A percentile compares a stretch with the other conserved stretches of the same genome.
Evolutionary conservation across 2,113 vertebrate genomes (phyloP).

Genomic region (Chionomys nivalis): DNA sequence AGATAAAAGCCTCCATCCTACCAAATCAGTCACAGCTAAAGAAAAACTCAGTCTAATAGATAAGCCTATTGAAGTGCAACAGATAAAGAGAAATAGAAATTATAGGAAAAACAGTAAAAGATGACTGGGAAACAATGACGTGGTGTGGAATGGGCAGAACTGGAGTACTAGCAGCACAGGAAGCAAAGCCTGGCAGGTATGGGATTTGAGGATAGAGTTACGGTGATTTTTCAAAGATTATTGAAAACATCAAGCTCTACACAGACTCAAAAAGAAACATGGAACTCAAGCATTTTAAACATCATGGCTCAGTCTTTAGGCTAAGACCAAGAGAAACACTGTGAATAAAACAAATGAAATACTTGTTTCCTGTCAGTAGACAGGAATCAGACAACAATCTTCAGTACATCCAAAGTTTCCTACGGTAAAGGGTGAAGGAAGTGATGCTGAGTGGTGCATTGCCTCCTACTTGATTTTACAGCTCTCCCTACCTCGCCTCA

Average conservation of each 20-base stretch:
- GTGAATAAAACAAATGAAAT: neutral
- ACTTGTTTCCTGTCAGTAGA: neutral
- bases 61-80: neutral
- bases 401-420: neutral
- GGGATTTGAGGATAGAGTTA: neutral
- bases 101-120: neutral
- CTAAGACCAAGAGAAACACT: neutral
- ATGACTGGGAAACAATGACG: neutral
- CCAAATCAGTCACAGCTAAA: neutral
- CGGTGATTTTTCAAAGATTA: neutral
- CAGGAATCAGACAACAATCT: neutral
- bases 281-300: neutral
- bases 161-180: neutral
- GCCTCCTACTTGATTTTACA: neutral
- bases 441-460: neutral
- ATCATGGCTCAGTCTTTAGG: neutral
- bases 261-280: neutral
- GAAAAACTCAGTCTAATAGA: neutral
- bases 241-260: neutral
- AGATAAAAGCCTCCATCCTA: neutral
- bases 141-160: neutral
- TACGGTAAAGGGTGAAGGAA: neutral
- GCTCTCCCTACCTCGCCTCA: neutral
- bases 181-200: neutral
- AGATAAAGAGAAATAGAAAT: neutral